A percentile compares a stretch with the other conserved stretches of the same genome.
These are phyloP conservation scores for Drosophila pseudoananassae DNA, from an alignment of 1,140 invertebrate genomes.

Conservation along the genomic window DNA sequence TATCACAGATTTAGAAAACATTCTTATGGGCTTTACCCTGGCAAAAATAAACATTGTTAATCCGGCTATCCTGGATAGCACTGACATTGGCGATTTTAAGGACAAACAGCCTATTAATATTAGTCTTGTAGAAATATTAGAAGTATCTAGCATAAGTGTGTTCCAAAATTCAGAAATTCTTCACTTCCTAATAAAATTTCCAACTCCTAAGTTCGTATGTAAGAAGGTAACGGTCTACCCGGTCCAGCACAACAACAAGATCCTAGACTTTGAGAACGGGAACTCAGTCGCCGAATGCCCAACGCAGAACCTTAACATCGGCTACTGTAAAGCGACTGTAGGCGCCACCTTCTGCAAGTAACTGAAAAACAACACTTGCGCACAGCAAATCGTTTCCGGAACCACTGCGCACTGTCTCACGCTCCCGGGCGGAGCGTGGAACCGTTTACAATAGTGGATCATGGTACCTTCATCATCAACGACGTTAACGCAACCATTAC, in stretches of 20 bases:
- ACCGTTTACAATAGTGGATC: not conserved
- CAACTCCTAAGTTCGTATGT: not conserved
- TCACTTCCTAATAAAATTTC: constrained; percentile 6
- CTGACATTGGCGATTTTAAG: not conserved
- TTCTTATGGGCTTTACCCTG: constrained; percentile 5
- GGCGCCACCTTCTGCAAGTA: not conserved
- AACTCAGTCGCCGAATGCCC: not conserved
- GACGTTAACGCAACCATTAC: too few relatives aligned
- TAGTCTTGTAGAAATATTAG: too few relatives aligned
- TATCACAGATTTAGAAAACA: constrained; percentile 3
- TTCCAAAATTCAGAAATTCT: not conserved
- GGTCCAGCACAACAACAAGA: not conserved
- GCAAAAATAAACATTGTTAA: constrained; percentile 4
- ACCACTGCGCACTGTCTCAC: not conserved
- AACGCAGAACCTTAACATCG: not conserved
- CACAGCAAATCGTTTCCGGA: not conserved
- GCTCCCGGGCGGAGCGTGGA: not conserved
- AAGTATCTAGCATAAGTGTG: too few relatives aligned
- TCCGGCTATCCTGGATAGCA: not conserved
- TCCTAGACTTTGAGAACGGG: constrained; percentile 4
- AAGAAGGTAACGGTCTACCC: constrained; percentile 1
- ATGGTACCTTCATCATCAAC: not conserved
- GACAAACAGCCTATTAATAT: too few relatives aligned
- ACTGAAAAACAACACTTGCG: not conserved
- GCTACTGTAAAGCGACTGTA: not conserved